Evolutionary conservation across 1,140 invertebrate genomes (phyloP).

Genomic region (Camponotus pennsylvanicus): DNA sequence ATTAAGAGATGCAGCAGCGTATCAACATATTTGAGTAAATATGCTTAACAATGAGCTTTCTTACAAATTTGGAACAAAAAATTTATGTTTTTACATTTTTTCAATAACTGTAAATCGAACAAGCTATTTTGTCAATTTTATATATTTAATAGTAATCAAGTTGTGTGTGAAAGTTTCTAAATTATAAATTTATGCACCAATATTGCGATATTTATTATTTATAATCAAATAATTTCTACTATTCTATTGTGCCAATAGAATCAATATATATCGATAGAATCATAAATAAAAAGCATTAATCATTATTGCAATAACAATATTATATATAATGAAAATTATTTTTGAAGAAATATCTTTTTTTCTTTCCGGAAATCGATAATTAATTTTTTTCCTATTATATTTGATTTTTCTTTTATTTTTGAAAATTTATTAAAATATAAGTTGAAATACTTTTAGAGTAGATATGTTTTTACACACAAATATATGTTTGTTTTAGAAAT

Average conservation of each 20-base stretch:
- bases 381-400: too few relatives aligned
- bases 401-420: neutral
- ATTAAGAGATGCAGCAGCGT: neutral
- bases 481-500: neutral
- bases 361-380: too few relatives aligned
- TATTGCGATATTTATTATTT: neutral
- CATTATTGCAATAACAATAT: neutral
- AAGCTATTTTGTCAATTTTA: neutral
- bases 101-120: neutral
- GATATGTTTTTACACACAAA: neutral
- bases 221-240: neutral
- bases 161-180: neutral
- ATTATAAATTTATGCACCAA: neutral
- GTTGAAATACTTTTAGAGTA: neutral
- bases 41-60: neutral
- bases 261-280: neutral
- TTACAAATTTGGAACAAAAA: neutral
- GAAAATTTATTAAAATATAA: neutral
- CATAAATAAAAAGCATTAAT: neutral
- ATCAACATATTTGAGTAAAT: slow-evolving; percentile 1
- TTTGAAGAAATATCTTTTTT: too few relatives aligned
- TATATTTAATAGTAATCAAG: too few relatives aligned
- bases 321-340: too few relatives aligned
- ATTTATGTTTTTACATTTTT: neutral
- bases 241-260: neutral